Base-by-base conservation (phyloP, 2,113 vertebrate species). In the Proterorhinus semilunaris region DNA sequence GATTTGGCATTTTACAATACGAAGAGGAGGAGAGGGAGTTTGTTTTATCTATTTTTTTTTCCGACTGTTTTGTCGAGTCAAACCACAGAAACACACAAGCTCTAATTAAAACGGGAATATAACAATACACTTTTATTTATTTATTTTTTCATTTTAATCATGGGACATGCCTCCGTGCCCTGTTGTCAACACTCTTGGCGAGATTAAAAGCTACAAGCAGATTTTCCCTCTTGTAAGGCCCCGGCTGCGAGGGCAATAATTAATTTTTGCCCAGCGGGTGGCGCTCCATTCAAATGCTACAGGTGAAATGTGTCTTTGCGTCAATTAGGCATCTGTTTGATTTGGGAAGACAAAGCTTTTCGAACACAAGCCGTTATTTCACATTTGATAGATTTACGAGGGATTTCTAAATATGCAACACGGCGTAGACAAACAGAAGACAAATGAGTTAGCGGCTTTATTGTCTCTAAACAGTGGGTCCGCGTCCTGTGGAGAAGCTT, bases 1-100 rank as follows among this genome's bases (percentile, higher is more conserved):
- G 63, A 81, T 51, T 62, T 17, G 61, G 50, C 61, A 17, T 66
- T 75, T 75, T 62, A 48, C n/a, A 72, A 63, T 62, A 48, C 45
- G 50, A 59, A 44, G 21, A 66, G 58, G 44, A 12, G 51, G 48
- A 3, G 55, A n/a, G 69, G 15, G 21, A n/a, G 45, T 50, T 2
- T 6, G 10, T 61, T 73, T 7, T 10, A 59, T 72, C 70, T 21
- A 21, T 21, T 48, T 11, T 75, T 11, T 75, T 48, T 49, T 68
- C 58, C 63, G 42, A 27, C n/a, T 36, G 27, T 36, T 36, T 36
- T 36, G 17, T 27, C 53, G 16, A 8, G 62, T 66, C 78, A 48
- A 21, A 65, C 54, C 42, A 7, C 42, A 6, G 54, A 11, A 59
- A 65, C 16, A 53, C 10, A 75, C 46, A 17, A 3, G 42, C 17